These are phyloP conservation scores for Rhipidura dahli DNA, from an alignment of 2,113 vertebrate genomes.

Conservation along the genomic window DNA sequence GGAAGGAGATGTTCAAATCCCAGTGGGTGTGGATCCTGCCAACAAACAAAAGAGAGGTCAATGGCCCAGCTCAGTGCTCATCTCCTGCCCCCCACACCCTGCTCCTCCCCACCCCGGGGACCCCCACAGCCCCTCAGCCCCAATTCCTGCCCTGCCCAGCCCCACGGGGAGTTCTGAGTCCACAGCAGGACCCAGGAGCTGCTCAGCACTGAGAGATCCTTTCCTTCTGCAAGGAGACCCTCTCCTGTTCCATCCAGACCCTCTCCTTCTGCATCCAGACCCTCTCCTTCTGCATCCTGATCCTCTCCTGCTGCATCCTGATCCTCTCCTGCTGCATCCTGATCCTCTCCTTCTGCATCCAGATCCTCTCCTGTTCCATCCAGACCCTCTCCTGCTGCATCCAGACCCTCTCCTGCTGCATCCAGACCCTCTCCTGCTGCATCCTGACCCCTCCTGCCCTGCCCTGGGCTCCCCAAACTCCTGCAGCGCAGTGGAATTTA, in stretches of 20 bases:
- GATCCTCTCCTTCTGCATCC: neutral
- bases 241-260: neutral
- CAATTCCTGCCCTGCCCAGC: neutral
- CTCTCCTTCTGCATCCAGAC: neutral
- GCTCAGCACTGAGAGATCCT: neutral
- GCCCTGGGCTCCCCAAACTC: neutral
- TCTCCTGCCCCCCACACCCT: neutral
- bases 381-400: neutral
- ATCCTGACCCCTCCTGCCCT: neutral
- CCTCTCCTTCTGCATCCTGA: neutral
- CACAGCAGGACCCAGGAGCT: neutral
- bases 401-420: neutral
- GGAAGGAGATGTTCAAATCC: constrained; percentile 84
- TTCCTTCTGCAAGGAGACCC: neutral
- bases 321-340: neutral
- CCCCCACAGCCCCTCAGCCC: neutral
- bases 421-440: neutral
- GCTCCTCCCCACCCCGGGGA: neutral
- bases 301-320: neutral
- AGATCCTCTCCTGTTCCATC: neutral
- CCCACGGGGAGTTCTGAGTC: neutral
- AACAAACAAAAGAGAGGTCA: constrained; percentile 48
- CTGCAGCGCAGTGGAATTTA: neutral
- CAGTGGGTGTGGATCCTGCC: constrained; percentile 80
- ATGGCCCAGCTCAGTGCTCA: neutral